Evolutionary conservation across 2,113 vertebrate genomes (phyloP).

Genomic region (Coptodon bakossiorum): DNA sequence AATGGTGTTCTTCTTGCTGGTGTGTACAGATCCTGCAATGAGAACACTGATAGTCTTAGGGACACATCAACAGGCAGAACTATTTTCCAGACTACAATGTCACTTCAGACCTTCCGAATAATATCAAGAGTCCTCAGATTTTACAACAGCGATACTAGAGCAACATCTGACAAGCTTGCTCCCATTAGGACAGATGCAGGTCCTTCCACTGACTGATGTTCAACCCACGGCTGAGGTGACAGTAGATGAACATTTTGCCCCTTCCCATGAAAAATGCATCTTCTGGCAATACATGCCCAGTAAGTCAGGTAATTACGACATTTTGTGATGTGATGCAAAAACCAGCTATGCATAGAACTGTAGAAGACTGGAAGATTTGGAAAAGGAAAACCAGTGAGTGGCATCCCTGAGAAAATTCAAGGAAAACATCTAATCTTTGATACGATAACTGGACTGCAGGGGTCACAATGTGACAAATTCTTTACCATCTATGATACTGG

Average conservation of each 20-base stretch:
- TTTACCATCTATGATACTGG: not conserved
- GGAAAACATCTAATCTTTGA: not conserved
- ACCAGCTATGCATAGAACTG: not conserved
- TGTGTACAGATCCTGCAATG: not conserved
- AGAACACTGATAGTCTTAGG: not conserved
- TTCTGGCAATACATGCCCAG: not conserved
- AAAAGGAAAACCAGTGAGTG: not conserved
- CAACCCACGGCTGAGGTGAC: not conserved
- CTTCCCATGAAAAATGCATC: not conserved
- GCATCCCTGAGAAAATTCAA: not conserved
- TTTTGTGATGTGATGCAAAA: not conserved
- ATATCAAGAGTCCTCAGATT: not conserved
- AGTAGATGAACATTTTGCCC: not conserved
- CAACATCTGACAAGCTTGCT: not conserved
- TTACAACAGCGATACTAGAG: not conserved
- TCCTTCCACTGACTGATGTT: not conserved
- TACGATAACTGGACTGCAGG: not conserved
- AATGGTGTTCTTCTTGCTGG: not conserved
- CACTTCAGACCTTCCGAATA: not conserved
- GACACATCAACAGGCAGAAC: not conserved
- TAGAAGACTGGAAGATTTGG: not conserved
- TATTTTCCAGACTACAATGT: not conserved
- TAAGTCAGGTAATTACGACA: not conserved
- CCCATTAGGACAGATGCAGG: not conserved
- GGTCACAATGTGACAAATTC: not conserved